Base-by-base conservation (phyloP, 2,113 vertebrate species). In the Puma concolor region DNA sequence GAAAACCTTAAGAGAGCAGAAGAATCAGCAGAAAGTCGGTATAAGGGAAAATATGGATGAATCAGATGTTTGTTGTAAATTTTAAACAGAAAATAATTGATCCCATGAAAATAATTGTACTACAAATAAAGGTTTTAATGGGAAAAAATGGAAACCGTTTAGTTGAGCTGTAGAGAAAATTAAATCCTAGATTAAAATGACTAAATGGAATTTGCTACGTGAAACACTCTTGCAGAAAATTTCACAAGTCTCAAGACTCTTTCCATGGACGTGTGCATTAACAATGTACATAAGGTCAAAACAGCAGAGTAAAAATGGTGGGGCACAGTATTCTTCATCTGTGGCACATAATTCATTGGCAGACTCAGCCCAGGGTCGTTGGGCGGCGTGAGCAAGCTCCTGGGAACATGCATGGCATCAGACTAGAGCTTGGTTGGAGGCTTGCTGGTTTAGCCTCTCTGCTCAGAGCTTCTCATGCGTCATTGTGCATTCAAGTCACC, bases 21-120 rank as follows among this genome's bases (percentile, higher is more conserved):
- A 72, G 1, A n/a, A 21, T n/a, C 79, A 76, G 69, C 74, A 94
- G 86, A 82, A 94, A 66, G 67, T 21, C 52, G 41, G 27, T 13
- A 7, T 14, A 50, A 82, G 36, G 54, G 19, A 76, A 82, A 84
- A 95, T 82, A 94, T 2, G 52, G 76, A 74, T 69, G 88, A 96
- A 60, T 82, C 91, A 82, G 92, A 66, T 41, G 63, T 57, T 79
- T 48, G 27, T 41, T 91, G 52, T 92, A 95, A 83, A 96, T 94
- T 91, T 94, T 95, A 97, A 95, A 88, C 60, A 72, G 81, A 95
- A 97, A 96, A 97, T 93, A 97, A 97, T 88, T 21, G 66, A 98
- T 94, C 93, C 72, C 52, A 17, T 64, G 91, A 94, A 98, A 97
- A 97, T 85, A 96, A 94, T 97, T 88, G 63, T 71, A 52, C 36